A percentile compares a stretch with the other conserved stretches of the same genome.
Evolutionary conservation across 2,797 vertebrate genomes (phyloP).

Genomic region (Rhynchotus rufescens): DNA sequence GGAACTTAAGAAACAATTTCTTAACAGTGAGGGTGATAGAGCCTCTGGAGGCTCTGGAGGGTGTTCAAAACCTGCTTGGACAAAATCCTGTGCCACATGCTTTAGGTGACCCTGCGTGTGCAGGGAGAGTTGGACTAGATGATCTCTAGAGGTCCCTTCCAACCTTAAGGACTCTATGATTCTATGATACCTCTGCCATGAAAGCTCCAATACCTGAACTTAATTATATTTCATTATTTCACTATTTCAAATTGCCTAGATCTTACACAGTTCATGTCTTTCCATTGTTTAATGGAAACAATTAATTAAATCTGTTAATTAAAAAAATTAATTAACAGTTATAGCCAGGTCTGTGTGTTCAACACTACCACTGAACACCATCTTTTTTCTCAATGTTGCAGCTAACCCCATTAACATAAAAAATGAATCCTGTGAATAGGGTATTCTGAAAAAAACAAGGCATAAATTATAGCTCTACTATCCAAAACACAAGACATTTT

Average conservation of each 20-base stretch:
- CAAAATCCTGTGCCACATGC: no score
- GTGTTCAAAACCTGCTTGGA: no score
- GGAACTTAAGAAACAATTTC: no score
- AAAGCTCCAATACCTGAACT: neutral
- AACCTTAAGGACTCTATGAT: no score
- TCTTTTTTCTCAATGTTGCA: neutral
- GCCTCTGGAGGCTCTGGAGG: no score
- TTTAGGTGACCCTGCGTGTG: no score
- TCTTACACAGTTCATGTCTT: neutral
- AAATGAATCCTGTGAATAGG: neutral
- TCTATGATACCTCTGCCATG: neutral
- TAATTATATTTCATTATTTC: neutral
- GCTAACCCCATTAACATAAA: neutral
- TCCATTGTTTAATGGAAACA: neutral
- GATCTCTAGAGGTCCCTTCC: no score
- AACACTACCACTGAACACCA: neutral
- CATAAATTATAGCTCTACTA: neutral
- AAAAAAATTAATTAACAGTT: neutral
- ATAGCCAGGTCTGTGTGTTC: neutral
- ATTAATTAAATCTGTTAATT: neutral
- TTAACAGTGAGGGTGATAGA: no score
- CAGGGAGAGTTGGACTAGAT: no score
- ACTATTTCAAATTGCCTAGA: neutral
- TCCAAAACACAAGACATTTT: neutral
- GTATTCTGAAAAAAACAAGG: neutral